These are phyloP conservation scores for Amphipoea lucens DNA, from an alignment of 2,888 invertebrate genomes.

Conservation along the genomic window DNA sequence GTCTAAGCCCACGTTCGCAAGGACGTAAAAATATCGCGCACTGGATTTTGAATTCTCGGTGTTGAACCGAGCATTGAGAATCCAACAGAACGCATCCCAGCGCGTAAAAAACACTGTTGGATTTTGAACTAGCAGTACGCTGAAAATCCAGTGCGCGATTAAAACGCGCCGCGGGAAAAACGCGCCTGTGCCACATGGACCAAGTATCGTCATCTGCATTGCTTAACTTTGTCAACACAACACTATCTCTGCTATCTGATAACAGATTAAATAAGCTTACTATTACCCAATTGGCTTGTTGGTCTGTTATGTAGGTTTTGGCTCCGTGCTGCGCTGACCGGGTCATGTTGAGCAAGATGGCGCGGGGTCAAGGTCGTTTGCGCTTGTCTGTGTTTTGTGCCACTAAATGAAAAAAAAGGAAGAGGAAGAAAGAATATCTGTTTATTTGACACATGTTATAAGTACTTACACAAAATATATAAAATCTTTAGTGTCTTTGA, in stretches of 20 bases:
- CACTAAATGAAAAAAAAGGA: neutral
- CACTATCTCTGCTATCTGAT: slow-evolving; percentile 14
- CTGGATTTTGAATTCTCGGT: no score
- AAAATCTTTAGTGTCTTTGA: neutral
- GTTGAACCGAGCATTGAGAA: no score
- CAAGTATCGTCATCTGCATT: neutral
- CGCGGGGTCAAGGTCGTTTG: slow-evolving; percentile 52
- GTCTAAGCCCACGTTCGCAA: no score
- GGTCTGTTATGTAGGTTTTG: slow-evolving; percentile 31
- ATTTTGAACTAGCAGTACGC: no score
- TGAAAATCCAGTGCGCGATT: no score
- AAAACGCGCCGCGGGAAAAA: no score
- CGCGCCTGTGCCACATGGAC: no score
- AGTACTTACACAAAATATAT: neutral
- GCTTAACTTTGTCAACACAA: slow-evolving; percentile 9
- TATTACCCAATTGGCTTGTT: slow-evolving; percentile 26
- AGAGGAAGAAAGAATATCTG: neutral
- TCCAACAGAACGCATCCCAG: no score
- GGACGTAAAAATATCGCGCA: no score
- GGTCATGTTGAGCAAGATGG: slow-evolving; percentile 46
- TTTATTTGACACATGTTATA: neutral
- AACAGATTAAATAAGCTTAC: slow-evolving; percentile 33
- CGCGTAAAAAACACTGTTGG: no score
- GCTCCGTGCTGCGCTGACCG: slow-evolving; percentile 41
- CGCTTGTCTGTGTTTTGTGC: slow-evolving; percentile 1